Percentiles rank a stretch among this genome's conserved stretches.
These are phyloP conservation scores for Danionella cerebrum DNA, from an alignment of 2,113 vertebrate species.

Conservation along the genomic window DNA sequence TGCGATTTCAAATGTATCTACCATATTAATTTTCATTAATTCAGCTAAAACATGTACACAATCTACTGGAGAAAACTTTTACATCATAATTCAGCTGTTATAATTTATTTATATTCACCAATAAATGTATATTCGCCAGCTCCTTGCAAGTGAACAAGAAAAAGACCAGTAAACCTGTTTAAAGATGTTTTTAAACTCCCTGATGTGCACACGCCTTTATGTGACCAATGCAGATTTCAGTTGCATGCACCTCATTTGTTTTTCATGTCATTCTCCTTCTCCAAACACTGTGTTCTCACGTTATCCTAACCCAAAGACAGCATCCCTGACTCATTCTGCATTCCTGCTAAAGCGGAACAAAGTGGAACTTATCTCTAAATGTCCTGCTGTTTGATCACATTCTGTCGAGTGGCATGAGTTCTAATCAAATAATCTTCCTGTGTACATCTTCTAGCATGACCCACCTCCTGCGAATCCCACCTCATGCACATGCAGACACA, in stretches of 20 bases:
- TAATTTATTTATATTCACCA: no score
- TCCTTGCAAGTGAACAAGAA: no score
- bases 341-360: slow-evolving; percentile 70
- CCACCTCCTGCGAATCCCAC: slow-evolving; percentile 88
- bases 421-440: slow-evolving; percentile 99
- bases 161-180: no score
- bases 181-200: no score
- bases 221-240: neutral
- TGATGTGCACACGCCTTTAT: no score
- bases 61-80: no score
- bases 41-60: no score
- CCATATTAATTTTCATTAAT: no score
- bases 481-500: slow-evolving; percentile 71
- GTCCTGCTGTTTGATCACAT: slow-evolving; percentile 99
- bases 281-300: slow-evolving; percentile 38
- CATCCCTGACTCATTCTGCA: slow-evolving; percentile 68
- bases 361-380: slow-evolving; percentile 99
- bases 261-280: slow-evolving; percentile 39
- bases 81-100: no score
- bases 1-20: no score
- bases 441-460: slow-evolving; percentile 99
- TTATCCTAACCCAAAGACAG: slow-evolving; percentile 40
- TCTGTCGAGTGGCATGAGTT: slow-evolving; percentile 99
- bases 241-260: slow-evolving; percentile 57
- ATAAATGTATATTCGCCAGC: no score